Percentiles rank a stretch among this genome's conserved stretches.
phyloP scores from a whole-genome alignment of 2,113 vertebrate genomes.

The Meriones unguiculatus region DNA sequence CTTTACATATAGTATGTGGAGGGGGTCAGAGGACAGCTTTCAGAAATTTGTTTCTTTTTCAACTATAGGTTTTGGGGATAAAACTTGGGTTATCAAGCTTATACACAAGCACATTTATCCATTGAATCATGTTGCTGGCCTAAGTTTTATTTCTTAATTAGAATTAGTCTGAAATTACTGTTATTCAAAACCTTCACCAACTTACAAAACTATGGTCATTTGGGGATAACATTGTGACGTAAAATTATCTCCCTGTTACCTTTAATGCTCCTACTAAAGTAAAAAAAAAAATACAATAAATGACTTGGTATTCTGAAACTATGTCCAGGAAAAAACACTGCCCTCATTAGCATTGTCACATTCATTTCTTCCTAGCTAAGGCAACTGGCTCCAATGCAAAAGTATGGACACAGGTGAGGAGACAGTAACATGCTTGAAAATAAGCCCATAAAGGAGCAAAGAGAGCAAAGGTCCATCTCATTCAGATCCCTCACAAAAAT shows the following conservation, averaged over 20 bases:
- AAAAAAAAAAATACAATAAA: background rate
- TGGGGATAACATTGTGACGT: background rate
- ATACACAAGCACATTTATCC: background rate
- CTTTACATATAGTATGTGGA: background rate
- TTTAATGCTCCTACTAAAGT: slow-evolving; percentile 29
- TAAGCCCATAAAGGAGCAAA: background rate
- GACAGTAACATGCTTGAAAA: background rate
- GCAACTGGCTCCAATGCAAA: background rate
- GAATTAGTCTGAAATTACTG: slow-evolving; percentile 2
- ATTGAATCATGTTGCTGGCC: background rate
- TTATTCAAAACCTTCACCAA: background rate
- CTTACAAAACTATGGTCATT: background rate
- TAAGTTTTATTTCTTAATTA: slow-evolving; percentile 20
- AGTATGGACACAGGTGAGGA: background rate
- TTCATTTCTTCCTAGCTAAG: slow-evolving; percentile 19
- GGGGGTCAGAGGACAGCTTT: background rate
- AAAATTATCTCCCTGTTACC: background rate
- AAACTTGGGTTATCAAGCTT: background rate
- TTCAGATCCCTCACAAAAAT: background rate
- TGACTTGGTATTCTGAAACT: background rate
- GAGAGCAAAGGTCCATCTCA: background rate
- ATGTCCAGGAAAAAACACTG: background rate
- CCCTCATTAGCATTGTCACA: background rate
- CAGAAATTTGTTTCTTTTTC: background rate
- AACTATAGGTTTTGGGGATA: background rate